A percentile compares a stretch with the other conserved stretches of the same genome.
These are phyloP conservation scores for Crypturellus undulatus DNA, from an alignment of 2,113 vertebrate species.

Conservation along the genomic window DNA sequence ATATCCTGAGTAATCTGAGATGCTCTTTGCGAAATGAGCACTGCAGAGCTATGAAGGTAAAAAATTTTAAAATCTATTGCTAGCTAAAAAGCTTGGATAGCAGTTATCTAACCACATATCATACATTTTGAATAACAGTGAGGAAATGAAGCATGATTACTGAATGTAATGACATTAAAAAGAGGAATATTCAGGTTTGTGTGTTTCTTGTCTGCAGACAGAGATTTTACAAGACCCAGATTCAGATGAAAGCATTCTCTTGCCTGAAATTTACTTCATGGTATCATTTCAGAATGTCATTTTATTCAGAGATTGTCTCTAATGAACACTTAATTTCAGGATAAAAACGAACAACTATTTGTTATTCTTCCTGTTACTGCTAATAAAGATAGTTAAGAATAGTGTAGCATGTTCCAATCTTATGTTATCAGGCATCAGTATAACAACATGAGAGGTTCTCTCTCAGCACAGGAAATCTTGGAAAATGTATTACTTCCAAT, in stretches of 20 bases:
- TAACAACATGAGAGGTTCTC: background rate
- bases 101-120: background rate
- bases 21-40: background rate
- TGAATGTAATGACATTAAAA: background rate
- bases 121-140: background rate
- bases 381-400: background rate
- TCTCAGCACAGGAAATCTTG: background rate
- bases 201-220: background rate
- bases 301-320: background rate
- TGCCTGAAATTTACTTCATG: background rate
- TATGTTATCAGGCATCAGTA: background rate
- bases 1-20: background rate
- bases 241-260: background rate
- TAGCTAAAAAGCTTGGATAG: background rate
- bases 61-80: background rate
- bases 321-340: background rate
- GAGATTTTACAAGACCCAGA: background rate
- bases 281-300: background rate
- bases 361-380: background rate
- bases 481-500: background rate
- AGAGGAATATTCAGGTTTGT: background rate
- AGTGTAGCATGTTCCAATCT: background rate
- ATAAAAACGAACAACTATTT: background rate
- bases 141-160: background rate
- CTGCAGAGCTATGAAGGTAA: background rate